These are phyloP conservation scores for Scarus forsteni DNA, from an alignment of 2,797 vertebrate genomes.

Conservation along the genomic window DNA sequence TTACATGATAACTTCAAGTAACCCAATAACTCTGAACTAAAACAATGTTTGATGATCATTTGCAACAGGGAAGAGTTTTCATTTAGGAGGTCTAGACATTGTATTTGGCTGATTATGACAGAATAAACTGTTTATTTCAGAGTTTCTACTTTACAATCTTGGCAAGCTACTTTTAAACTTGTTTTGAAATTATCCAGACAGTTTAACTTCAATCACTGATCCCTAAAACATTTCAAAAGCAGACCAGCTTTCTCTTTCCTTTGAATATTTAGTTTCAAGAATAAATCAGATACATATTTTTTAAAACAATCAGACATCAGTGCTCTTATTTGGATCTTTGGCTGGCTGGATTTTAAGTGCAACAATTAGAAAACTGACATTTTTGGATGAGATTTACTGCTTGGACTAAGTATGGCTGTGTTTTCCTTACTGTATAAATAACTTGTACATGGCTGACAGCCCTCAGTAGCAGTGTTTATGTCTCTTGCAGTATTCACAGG, in stretches of 20 bases:
- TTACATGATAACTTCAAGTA: too few relatives aligned
- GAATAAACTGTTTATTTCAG: too few relatives aligned
- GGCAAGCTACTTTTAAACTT: too few relatives aligned
- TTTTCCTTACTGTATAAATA: neutral
- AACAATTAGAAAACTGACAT: slow-evolving; percentile 20
- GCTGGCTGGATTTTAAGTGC: neutral
- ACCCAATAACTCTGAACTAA: too few relatives aligned
- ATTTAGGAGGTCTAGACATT: too few relatives aligned
- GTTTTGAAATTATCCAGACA: neutral
- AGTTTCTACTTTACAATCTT: too few relatives aligned
- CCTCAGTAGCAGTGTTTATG: slow-evolving; percentile 25
- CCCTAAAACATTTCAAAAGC: neutral
- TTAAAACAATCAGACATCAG: neutral
- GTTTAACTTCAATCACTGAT: neutral
- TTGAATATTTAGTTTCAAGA: slow-evolving; percentile 58
- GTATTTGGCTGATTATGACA: too few relatives aligned
- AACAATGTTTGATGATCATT: too few relatives aligned
- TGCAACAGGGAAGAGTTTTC: too few relatives aligned
- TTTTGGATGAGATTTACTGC: slow-evolving; percentile 5
- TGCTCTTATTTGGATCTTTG: neutral
- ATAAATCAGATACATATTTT: slow-evolving; percentile 20
- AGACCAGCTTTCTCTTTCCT: slow-evolving; percentile 4
- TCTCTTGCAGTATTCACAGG: neutral
- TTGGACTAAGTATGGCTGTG: neutral
- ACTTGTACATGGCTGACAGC: slow-evolving; percentile 3